Base-by-base conservation (phyloP, 2,113 vertebrate genomes). In the Sclerurus mexicanus region DNA sequence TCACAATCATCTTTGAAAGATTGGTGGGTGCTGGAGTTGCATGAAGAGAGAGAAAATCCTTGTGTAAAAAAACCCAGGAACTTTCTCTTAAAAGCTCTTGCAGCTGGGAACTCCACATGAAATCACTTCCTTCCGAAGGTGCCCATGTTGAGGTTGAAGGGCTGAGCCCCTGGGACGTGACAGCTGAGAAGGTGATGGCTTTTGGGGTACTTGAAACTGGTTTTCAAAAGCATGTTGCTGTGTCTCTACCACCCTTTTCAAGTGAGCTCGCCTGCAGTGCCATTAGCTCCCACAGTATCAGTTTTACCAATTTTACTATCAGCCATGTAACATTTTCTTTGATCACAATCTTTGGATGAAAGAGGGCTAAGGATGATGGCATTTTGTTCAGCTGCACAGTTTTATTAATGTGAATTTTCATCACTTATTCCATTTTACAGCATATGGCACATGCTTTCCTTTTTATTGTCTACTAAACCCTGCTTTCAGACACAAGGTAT, bases 321-420 rank as follows among this genome's bases (percentile, higher is more conserved):
- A 7, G 67, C 56, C 76, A 75, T 67, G 84, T 88, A 76, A 73
- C 52, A 77, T 47, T 69, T 91, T 71, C 68, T 87, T 83, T 91
- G 79, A 92, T 90, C 63, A 75, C 47, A 44, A 74, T 84, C 87
- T 90, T 74, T 12, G 46, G 55, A 92, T 88, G 85, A 93, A 90
- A 93, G 46, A 35, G 31, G 28, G 47, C 39, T 74, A 88, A 90
- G 14, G 37, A 96, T 91, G 94, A 96, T 40, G 58, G 55, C 44
- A 86, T 93, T 83, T 90, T 73, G 27, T 80, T 91, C 82, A 77
- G 72, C 58, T 83, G 53, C 52, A 95, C 63, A 9, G 21, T 59
- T 83, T 80, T 69, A 93, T 83, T 87, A 87, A 93, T 42, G 50
- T 40, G 63, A 67, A 71, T 87, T 87, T 95, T 76, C 84, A 95